Evolutionary conservation across 1,140 invertebrate species (phyloP).

Genomic region (Steinernema feltiae): DNA sequence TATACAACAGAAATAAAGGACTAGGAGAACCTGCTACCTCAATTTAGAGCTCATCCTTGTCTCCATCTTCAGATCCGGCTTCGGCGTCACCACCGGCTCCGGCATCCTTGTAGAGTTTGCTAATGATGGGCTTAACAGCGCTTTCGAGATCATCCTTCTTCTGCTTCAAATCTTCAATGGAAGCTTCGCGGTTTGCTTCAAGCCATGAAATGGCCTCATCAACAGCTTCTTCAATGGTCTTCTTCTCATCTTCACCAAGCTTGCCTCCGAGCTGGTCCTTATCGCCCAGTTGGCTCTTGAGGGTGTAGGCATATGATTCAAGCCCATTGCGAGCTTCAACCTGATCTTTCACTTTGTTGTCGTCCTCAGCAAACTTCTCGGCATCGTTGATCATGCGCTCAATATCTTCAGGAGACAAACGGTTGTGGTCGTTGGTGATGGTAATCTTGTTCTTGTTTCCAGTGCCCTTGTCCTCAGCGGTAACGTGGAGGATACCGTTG

Average conservation of each 20-base stretch:
- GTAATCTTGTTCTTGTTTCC: constrained; percentile 97
- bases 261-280: constrained; percentile 97
- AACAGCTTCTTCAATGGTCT: constrained; percentile 86
- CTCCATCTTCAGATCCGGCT: constrained; percentile 44
- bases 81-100: constrained; percentile 61
- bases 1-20: neutral
- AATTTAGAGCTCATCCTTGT: constrained; percentile 56
- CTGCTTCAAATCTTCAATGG: constrained; percentile 87
- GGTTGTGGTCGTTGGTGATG: constrained; percentile 95
- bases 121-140: constrained; percentile 87
- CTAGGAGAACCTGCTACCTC: neutral
- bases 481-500: constrained; percentile 88
- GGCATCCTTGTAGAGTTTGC: constrained; percentile 85
- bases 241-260: constrained; percentile 80
- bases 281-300: constrained; percentile 86
- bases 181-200: constrained; percentile 87
- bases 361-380: constrained; percentile 95
- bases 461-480: constrained; percentile 95
- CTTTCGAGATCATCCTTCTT: constrained; percentile 97
- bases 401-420: constrained; percentile 91
- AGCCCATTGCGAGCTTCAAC: constrained; percentile 87
- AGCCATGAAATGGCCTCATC: constrained; percentile 97
- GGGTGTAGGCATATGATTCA: constrained; percentile 92
- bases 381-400: constrained; percentile 97
- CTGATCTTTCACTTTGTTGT: constrained; percentile 91